A percentile compares a stretch with the other conserved stretches of the same genome.
phyloP scores from a whole-genome alignment of 35 echinoderm and acorn worm genomes.

The Nesometra sesokonis region DNA sequence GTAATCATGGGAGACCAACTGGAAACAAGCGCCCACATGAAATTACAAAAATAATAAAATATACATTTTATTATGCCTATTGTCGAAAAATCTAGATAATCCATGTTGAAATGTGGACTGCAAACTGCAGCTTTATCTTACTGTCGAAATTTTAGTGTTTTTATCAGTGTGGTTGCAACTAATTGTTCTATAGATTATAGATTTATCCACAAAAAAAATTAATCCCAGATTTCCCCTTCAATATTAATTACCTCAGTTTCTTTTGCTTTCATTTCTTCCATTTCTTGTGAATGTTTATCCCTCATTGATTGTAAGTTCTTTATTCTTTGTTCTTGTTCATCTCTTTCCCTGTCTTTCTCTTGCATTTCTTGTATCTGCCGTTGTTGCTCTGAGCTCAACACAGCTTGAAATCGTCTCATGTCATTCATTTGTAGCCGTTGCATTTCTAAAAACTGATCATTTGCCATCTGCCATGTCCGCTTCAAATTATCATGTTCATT shows the following conservation, averaged over 20 bases:
- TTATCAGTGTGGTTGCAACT: no score
- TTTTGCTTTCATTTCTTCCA: conserved; percentile 12
- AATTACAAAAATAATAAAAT: no score
- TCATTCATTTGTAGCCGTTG: conserved; percentile 97
- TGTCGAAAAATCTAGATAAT: no score
- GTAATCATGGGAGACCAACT: no score
- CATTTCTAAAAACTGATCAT: conserved; percentile 91
- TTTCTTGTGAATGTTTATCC: conserved; percentile 38
- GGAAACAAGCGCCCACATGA: no score
- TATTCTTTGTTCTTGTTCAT: conserved; percentile 73
- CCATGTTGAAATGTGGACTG: no score
- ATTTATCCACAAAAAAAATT: no score
- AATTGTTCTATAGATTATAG: no score
- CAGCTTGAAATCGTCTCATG: conserved; percentile 76
- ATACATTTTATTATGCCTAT: no score
- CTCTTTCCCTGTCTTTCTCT: conserved; percentile 72
- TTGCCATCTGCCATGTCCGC: conserved; percentile 98
- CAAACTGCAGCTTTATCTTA: no score
- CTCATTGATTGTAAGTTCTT: conserved; percentile 56
- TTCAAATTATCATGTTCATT: conserved; percentile 52
- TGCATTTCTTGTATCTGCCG: conserved; percentile 67
- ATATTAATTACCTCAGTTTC: conserved; percentile 13
- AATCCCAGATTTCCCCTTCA: no score
- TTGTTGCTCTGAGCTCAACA: conserved; percentile 91
- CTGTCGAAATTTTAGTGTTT: no score